Evolutionary conservation across 1,140 invertebrate species (phyloP).

Genomic region (Drosophila grimshawi): DNA sequence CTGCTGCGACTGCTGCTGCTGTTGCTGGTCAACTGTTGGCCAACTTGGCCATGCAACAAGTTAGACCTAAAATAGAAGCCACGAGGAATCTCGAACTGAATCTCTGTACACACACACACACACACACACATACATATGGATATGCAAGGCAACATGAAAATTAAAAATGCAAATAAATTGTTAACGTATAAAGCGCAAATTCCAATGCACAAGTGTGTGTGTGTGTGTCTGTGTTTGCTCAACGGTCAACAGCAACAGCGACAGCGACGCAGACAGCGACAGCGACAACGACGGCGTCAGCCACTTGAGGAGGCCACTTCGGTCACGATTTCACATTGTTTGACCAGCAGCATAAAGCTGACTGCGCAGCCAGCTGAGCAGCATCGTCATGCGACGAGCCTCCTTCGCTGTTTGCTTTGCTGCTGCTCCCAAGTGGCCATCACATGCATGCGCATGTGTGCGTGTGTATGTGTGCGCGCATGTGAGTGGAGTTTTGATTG

Average conservation of each 20-base stretch:
- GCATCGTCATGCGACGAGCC: conserved; percentile 66
- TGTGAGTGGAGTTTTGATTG: conserved; percentile 18
- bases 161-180: conserved; percentile 83
- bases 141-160: conserved; percentile 62
- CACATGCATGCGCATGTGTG: conserved; percentile 2
- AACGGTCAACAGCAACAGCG: conserved; percentile 11
- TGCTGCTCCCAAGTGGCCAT: conserved; percentile 56
- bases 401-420: conserved; percentile 50
- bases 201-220: conserved; percentile 55
- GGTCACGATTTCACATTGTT: conserved; percentile 73
- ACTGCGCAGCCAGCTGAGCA: conserved; percentile 56
- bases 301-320: conserved; percentile 77
- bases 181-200: conserved; percentile 78
- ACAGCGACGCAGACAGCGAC: conserved; percentile 6
- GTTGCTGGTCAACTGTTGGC: conserved; percentile 9
- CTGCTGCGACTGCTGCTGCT: conserved; percentile 17
- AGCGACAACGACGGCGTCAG: conserved; percentile 23
- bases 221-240: not conserved
- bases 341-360: conserved; percentile 30
- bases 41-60: conserved; percentile 61
- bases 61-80: conserved; percentile 80
- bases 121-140: not conserved
- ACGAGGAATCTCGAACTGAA: conserved; percentile 25
- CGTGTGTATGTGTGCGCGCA: conserved; percentile 16
- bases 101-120: conserved; percentile 3